Base-by-base conservation (phyloP, 2,797 vertebrate species). In the Hypotaenidia philippensis region DNA sequence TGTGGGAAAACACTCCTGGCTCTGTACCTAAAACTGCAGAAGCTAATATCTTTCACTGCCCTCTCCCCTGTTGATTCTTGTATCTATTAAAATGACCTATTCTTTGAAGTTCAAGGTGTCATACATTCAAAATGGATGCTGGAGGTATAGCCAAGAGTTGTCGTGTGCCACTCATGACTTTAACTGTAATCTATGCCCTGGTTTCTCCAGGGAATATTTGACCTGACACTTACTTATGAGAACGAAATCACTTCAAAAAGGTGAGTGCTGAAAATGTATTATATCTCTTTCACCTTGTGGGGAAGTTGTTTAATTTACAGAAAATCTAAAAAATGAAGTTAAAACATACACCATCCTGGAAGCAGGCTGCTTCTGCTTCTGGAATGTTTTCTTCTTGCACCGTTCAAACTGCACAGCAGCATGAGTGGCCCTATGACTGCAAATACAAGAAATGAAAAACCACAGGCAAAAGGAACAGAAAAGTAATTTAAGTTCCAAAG, bases 91-190 rank as follows among this genome's bases (percentile, higher is more conserved):
- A 93, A 95, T 61, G 76, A 93, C 71, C 25, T 87, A 7, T 50
- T 76, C 79, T 96, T 97, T 97, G 90, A 97, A 95, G 90, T 96
- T 93, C 81, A 87, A 92, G 60, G 60, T 94, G 90, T 88, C 92
- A 40, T 50, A 49, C 74, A 36, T 88, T 91, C 84, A 89, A 90
- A 95, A 71, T 31, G 53, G 93, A 52, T 70, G 57, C 55, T 91
- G 52, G 31, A 83, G 23, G 9, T 76, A 36, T 31, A 82, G 47
- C 40, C 32, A 50, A 40, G 87, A 87, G 87, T 93, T 2, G 20
- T 38, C 4, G 1, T 85, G 72, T 79, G 47, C 81, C 15, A 13
- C 78, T 80, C 36, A 40, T 71, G 84, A n/a, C 45, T 92, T 91
- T 93, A 68, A 23, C 83, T 85, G 83, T 77, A 81, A 79, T 95